Evolutionary conservation across 2,113 vertebrate genomes (phyloP), one percentile per base, ranked within the genome.

Genomic region (Pedetes capensis): DNA sequence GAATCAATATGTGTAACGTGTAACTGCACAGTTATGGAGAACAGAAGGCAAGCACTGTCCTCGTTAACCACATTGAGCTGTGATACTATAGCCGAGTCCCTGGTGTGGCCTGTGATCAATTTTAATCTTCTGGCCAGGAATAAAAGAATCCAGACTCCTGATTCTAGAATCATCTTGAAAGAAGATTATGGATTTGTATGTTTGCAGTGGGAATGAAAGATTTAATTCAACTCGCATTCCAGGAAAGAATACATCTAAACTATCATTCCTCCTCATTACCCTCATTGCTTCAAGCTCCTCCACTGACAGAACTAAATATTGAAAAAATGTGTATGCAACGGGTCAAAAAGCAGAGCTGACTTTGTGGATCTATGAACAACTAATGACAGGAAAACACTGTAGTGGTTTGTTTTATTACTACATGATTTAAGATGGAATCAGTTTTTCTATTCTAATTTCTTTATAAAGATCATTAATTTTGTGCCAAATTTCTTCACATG

Each of bases 41-140:
- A 98, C 92, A 98, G 98, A 97, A 97, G 97, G 97, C 2, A 0
- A 92, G 97, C 64, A 68, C 97, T 83, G 91, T 97, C 96, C 98
- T 98, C 94, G 95, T 98, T 98, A 98, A 97, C 97, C 96, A 97
- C 95, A 97, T 64, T 97, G 97, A 98, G 97, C 98, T 98, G 97
- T 94, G 96, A 98, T 97, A 96, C 96, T 95, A 89, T 81, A 94
- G 93, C 76, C 74, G 81, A 95, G 88, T 98, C 98, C 98, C 98
- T 96, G 74, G 98, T 98, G 98, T 90, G 96, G 96, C 78, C 92
- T 63, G 44, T 98, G 98, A 99, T 99, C 98, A 99, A 98, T 98
- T 98, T 98, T 98, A 98, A 99, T 98, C 98, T 98, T 95, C 97
- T 96, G 96, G 95, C 93, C 96, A 98, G 94, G 96, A 98, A 98